phyloP scores from a whole-genome alignment of 2,888 invertebrate species.

The Cryptops parisi region DNA sequence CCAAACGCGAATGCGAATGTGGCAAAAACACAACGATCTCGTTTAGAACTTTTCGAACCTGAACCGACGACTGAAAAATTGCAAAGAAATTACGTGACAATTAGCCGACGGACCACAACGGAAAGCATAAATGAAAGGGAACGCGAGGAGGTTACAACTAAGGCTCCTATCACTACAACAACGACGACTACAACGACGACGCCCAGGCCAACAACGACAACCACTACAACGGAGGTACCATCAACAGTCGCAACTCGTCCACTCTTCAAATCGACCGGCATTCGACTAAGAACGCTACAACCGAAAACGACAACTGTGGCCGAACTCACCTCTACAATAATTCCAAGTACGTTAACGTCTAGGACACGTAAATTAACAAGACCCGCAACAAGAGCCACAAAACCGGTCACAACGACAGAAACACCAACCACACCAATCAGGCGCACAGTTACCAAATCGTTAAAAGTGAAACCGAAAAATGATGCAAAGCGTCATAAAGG shows the following conservation, averaged over 20 bases:
- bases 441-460: neutral
- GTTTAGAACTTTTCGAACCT: no score
- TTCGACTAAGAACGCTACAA: conserved; percentile 1
- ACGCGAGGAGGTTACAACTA: conserved; percentile 35
- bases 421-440: neutral
- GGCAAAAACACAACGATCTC: neutral
- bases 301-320: neutral
- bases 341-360: neutral
- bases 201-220: conserved; percentile 3
- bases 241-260: neutral
- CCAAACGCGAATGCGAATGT: neutral
- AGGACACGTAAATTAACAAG: neutral
- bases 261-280: conserved; percentile 1
- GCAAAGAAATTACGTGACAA: conserved; percentile 46
- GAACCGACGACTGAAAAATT: neutral
- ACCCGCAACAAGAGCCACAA: neutral
- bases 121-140: conserved; percentile 39
- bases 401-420: neutral
- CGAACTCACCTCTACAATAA: neutral
- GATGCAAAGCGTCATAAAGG: neutral
- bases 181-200: conserved; percentile 14
- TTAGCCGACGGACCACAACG: conserved; percentile 40
- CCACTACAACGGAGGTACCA: conserved; percentile 3
- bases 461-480: neutral
- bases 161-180: conserved; percentile 1